These are phyloP conservation scores for Tethya wilhelma DNA, from an alignment of 37 sponge, comb jelly and placozoan genomes.

Conservation along the genomic window DNA sequence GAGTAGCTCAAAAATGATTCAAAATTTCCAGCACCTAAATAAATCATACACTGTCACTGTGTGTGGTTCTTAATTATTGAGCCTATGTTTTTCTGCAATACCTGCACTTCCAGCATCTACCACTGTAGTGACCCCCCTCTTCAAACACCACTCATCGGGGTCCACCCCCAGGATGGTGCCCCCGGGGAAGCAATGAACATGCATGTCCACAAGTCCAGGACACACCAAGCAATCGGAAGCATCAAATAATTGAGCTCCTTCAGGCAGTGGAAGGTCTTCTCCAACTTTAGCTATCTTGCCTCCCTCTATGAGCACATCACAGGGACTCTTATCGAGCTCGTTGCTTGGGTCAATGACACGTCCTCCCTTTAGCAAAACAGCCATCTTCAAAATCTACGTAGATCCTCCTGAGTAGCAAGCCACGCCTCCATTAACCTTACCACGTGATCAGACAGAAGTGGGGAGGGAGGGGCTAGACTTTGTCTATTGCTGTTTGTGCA, in stretches of 20 bases:
- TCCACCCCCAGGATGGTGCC: slow-evolving; percentile 48
- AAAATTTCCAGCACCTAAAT: slow-evolving; percentile 8
- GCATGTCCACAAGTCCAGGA: slow-evolving; percentile 57
- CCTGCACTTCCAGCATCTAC: slow-evolving; percentile 69
- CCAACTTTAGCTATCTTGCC: slow-evolving; percentile 12
- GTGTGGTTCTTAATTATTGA: no score
- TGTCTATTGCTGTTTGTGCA: no score
- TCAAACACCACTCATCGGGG: slow-evolving; percentile 34
- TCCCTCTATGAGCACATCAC: slow-evolving; percentile 41
- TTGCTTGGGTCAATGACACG: slow-evolving; percentile 47
- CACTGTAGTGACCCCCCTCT: slow-evolving; percentile 58
- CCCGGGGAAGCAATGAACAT: slow-evolving; percentile 39
- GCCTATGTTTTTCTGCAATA: neutral
- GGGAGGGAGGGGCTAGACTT: no score
- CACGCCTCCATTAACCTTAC: no score
- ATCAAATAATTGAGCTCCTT: slow-evolving; percentile 18
- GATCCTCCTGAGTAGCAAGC: no score
- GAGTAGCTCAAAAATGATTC: neutral
- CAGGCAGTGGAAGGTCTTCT: no score
- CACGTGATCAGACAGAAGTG: no score
- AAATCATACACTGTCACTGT: no score
- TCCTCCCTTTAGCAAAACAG: neutral
- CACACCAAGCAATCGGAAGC: slow-evolving; percentile 36
- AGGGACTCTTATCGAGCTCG: slow-evolving; percentile 12
- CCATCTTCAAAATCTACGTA: no score